These are phyloP conservation scores for Sterrhoptilus dennistouni DNA, from an alignment of 2,113 vertebrate genomes.

Conservation along the genomic window DNA sequence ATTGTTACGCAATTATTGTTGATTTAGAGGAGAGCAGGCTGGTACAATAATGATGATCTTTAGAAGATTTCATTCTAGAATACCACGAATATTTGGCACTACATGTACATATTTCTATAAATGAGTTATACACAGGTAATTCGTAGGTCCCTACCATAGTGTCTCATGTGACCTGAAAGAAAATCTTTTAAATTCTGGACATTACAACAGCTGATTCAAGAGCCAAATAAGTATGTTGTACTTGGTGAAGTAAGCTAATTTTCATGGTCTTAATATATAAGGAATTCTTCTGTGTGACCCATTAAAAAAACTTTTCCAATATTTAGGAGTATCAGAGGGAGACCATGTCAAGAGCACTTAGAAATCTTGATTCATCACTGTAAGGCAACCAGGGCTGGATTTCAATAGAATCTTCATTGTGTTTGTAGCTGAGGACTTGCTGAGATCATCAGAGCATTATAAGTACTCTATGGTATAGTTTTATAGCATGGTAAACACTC, in stretches of 20 bases:
- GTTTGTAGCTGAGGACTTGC: not conserved
- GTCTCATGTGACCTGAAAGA: not conserved
- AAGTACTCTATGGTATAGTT: not conserved
- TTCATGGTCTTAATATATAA: not conserved
- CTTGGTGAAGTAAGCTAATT: not conserved
- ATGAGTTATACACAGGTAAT: not conserved
- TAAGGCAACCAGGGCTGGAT: not conserved
- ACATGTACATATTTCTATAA: not conserved
- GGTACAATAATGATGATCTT: not conserved
- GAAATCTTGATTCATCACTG: fast-evolving
- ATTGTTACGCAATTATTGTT: not conserved
- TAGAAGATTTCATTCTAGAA: not conserved
- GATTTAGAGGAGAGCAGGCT: not conserved
- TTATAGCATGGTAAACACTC: not conserved
- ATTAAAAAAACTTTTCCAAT: not conserved
- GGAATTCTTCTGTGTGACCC: not conserved
- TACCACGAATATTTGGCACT: not conserved
- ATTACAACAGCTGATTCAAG: not conserved
- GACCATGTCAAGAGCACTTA: not conserved
- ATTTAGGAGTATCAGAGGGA: not conserved
- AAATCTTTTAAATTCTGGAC: not conserved
- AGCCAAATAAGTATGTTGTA: not conserved
- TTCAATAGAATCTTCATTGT: not conserved
- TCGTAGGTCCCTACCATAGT: not conserved
- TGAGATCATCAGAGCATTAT: not conserved